These are phyloP conservation scores for Parnassius apollo DNA, from an alignment of 2,888 invertebrate genomes.

Conservation along the genomic window DNA sequence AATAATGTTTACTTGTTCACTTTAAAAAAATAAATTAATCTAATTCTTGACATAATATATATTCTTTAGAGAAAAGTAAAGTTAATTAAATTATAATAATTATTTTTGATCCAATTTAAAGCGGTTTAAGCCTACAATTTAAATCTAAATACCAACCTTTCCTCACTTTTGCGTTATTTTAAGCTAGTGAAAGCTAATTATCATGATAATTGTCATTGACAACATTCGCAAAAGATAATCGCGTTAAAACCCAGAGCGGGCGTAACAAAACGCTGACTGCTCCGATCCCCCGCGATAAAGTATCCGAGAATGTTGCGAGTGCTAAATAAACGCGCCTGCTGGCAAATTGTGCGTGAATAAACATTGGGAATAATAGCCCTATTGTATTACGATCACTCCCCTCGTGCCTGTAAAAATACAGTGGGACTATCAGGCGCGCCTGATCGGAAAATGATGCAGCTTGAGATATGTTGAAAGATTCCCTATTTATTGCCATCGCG, in stretches of 20 bases:
- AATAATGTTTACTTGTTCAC: no score
- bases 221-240: constrained; percentile 26
- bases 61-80: no score
- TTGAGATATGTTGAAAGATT: constrained; percentile 16
- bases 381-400: constrained; percentile 64
- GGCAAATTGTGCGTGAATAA: constrained; percentile 79
- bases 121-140: no score
- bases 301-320: constrained; percentile 60
- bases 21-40: no score
- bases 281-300: constrained; percentile 28
- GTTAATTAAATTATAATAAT: no score
- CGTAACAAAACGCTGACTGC: constrained; percentile 19
- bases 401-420: constrained; percentile 28
- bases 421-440: constrained; percentile 34
- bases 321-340: constrained; percentile 65
- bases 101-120: no score
- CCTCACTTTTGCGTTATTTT: no score
- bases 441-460: constrained; percentile 35
- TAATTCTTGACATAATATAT: no score
- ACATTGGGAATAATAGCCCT: constrained; percentile 71
- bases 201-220: constrained; percentile 19
- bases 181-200: constrained; percentile 11
- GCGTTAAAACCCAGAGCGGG: constrained; percentile 29
- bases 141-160: no score
- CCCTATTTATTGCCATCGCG: constrained; percentile 10